Evolutionary conservation across 2,888 invertebrate genomes (phyloP).

Genomic region (Eudemis profundana): DNA sequence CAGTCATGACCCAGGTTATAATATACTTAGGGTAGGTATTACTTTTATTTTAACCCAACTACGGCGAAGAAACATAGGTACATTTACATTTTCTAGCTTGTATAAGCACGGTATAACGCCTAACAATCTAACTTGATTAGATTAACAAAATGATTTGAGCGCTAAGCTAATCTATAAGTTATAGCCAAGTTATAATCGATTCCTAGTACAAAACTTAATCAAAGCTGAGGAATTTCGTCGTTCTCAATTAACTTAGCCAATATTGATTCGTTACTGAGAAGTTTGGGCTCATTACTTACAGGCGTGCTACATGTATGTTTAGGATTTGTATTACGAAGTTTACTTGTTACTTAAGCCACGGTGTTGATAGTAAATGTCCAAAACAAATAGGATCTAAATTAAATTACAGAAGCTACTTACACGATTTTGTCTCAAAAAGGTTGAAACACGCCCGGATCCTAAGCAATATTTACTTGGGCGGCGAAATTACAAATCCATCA

Average conservation of each 20-base stretch:
- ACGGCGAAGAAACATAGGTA: too few relatives aligned
- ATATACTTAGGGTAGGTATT: too few relatives aligned
- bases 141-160: slow-evolving; percentile 11
- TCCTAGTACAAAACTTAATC: slow-evolving; percentile 27
- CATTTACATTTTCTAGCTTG: too few relatives aligned
- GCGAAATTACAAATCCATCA: slow-evolving; percentile 13
- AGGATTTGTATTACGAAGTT: slow-evolving; percentile 35
- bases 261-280: slow-evolving; percentile 53
- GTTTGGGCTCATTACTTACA: slow-evolving; percentile 39
- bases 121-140: background rate
- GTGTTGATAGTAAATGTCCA: background rate
- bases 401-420: slow-evolving; percentile 17
- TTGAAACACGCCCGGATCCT: slow-evolving; percentile 1
- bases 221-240: slow-evolving; percentile 45
- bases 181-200: slow-evolving; percentile 23
- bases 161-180: slow-evolving; percentile 13
- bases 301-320: slow-evolving; percentile 28
- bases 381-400: slow-evolving; percentile 4
- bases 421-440: slow-evolving; percentile 5
- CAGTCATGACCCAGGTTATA: too few relatives aligned
- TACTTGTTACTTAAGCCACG: slow-evolving; percentile 27
- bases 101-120: background rate
- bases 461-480: slow-evolving; percentile 6
- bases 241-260: slow-evolving; percentile 60
- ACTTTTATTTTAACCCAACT: too few relatives aligned